Conservation (phyloP, 2,888 invertebrate genomes). For the Kuschelorhynchus macadamiae region DNA sequence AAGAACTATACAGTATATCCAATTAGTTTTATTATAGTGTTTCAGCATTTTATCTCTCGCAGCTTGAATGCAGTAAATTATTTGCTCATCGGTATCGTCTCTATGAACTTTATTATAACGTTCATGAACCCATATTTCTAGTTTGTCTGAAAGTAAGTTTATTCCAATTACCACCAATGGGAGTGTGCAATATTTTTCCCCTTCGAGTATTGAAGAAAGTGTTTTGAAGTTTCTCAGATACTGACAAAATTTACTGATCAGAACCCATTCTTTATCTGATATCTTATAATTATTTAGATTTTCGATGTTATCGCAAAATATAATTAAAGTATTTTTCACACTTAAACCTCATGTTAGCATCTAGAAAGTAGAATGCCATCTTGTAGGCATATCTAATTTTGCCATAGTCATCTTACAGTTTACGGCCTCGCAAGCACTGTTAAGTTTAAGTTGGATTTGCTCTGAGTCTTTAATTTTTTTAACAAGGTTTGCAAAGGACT, state of each 20-base stretch:
- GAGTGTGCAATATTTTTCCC: slow-evolving; percentile 48
- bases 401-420: slow-evolving; percentile 42
- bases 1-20: slow-evolving; percentile 25
- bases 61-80: slow-evolving; percentile 40
- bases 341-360: slow-evolving; percentile 8
- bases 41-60: slow-evolving; percentile 34
- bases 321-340: slow-evolving; percentile 27
- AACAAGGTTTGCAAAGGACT: too few species aligned
- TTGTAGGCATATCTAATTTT: slow-evolving; percentile 43
- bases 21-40: slow-evolving; percentile 28
- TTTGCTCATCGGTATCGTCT: slow-evolving; percentile 29
- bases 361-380: slow-evolving; percentile 48
- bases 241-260: slow-evolving; percentile 41
- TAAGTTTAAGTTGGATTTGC: slow-evolving; percentile 23
- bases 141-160: slow-evolving; percentile 37
- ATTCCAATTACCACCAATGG: slow-evolving; percentile 48
- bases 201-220: slow-evolving; percentile 43
- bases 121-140: slow-evolving; percentile 38
- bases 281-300: slow-evolving; percentile 20
- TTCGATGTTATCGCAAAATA: slow-evolving; percentile 41
- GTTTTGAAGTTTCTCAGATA: slow-evolving; percentile 48
- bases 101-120: slow-evolving; percentile 29
- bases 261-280: slow-evolving; percentile 20
- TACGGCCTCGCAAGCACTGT: slow-evolving; percentile 44
- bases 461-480: slow-evolving; percentile 46